phyloP scores from a whole-genome alignment of 1,140 invertebrate genomes.

The Mizuhopecten yessoensis region DNA sequence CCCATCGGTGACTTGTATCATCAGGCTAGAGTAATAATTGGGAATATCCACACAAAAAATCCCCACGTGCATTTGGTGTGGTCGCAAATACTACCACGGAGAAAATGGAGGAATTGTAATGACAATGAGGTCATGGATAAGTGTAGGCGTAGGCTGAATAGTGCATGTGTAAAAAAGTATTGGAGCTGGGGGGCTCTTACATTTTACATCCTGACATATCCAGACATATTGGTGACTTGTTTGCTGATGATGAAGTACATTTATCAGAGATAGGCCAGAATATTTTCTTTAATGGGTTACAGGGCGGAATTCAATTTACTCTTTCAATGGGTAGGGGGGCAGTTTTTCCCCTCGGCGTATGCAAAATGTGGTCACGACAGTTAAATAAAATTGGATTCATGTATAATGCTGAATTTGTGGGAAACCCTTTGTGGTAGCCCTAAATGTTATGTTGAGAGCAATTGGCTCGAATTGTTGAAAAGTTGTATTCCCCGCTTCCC shows the following conservation, averaged over 20 bases:
- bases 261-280: not conserved
- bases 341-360: too few species aligned
- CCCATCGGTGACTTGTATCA: not conserved
- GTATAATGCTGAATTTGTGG: too few species aligned
- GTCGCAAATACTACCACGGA: slow-evolving; percentile 43
- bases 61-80: not conserved
- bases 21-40: not conserved
- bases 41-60: not conserved
- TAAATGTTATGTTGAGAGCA: too few species aligned
- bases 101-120: not conserved
- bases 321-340: too few species aligned
- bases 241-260: not conserved
- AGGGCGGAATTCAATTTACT: too few species aligned
- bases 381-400: too few species aligned
- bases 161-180: not conserved
- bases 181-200: not conserved
- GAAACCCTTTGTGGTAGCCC: too few species aligned
- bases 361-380: too few species aligned
- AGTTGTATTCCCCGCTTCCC: too few species aligned
- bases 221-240: not conserved
- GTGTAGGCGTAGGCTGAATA: slow-evolving; percentile 28
- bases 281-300: not conserved
- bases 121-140: not conserved
- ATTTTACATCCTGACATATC: slow-evolving; percentile 39
- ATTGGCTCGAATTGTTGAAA: too few species aligned